Base-by-base conservation (phyloP, 2,797 vertebrate species). In the Neosilurus mollespiculum region DNA sequence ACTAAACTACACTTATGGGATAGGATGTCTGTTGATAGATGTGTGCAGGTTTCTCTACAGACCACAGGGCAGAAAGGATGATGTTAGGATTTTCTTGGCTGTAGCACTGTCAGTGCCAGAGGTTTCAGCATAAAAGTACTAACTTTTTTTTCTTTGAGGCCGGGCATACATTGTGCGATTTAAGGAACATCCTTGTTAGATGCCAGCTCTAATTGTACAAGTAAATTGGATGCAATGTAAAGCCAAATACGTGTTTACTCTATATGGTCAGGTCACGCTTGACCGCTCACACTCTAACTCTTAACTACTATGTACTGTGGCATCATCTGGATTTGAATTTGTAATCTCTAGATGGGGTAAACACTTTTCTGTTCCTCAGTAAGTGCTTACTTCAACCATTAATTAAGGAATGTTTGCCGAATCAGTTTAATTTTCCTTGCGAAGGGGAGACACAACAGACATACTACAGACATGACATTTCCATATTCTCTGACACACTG, bases 1-100 rank as follows among this genome's bases (percentile, higher is more conserved):
- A 80, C 75, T 83, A 66, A 58, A 66, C 22, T 76, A 81, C 75
- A 85, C 16, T 62, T 70, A 83, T 81, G 37, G 78, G 70, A 62
- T 26, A 56, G 43, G 24, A 65, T 80, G 70, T 54, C 24, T 34
- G 43, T 75, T 72, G 81, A 73, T 75, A 65, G 61, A 82, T 82
- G 58, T 82, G 37, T 82, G 58, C 26, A 65, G 78, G 64, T 56
- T 67, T 37, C 64, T 69, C 65, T 30, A 14, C 43, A 20, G 43
- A 7, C 43, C 51, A 37, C 24, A 65, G 51, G 51, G 56, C 37
- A 26, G 16, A 66, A 10, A 12, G 70, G 49, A 67, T 8, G 59
- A 15, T 56, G 7, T 66, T 3, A 54, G 64, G 34, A 80, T 67
- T 69, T 58, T 80, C 49, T 43, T 64, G 30, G n/a, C n/a, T 1